Percentiles rank a stretch among this genome's conserved stretches.
phyloP scores from a whole-genome alignment of 1,140 invertebrate genomes.

The Zaprionus inermis region DNA sequence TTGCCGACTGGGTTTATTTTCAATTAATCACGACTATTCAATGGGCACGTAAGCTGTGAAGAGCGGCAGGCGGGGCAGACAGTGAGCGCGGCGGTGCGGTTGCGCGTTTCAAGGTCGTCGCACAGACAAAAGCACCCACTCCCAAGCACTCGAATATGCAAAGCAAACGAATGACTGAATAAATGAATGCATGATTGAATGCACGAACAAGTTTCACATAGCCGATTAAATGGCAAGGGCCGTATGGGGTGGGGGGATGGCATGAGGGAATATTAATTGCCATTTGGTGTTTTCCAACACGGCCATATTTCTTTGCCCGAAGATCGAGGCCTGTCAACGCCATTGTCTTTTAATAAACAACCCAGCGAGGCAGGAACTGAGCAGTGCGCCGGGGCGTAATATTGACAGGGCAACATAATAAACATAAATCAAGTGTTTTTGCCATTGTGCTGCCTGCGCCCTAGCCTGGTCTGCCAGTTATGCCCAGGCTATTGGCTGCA shows the following conservation, averaged over 20 bases:
- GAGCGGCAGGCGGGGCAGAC: too few species aligned
- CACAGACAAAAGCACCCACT: conserved; percentile 31
- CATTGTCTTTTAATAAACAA: conserved; percentile 74
- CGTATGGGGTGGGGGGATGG: too few species aligned
- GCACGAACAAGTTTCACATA: conserved; percentile 51
- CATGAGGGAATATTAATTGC: conserved; percentile 41
- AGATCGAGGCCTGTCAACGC: conserved; percentile 59
- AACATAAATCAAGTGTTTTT: conserved; percentile 76
- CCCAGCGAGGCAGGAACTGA: not conserved
- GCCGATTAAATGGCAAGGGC: conserved; percentile 48
- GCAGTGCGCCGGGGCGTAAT: conserved; percentile 30
- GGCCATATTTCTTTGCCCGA: conserved; percentile 45
- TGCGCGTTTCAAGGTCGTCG: conserved; percentile 55
- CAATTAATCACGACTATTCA: conserved; percentile 68
- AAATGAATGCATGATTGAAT: conserved; percentile 61
- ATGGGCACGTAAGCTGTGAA: conserved; percentile 27
- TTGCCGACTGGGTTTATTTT: conserved; percentile 69
- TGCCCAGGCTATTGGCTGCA: not conserved
- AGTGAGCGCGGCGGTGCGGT: conserved; percentile 8
- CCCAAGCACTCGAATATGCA: conserved; percentile 53
- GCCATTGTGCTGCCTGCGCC: conserved; percentile 47
- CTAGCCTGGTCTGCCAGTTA: conserved; percentile 2
- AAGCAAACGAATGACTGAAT: conserved; percentile 47
- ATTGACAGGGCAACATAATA: conserved; percentile 77
- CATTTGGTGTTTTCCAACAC: conserved; percentile 35